Conservation (phyloP, 2,797 vertebrate genomes). For the Gallinago stenura region DNA sequence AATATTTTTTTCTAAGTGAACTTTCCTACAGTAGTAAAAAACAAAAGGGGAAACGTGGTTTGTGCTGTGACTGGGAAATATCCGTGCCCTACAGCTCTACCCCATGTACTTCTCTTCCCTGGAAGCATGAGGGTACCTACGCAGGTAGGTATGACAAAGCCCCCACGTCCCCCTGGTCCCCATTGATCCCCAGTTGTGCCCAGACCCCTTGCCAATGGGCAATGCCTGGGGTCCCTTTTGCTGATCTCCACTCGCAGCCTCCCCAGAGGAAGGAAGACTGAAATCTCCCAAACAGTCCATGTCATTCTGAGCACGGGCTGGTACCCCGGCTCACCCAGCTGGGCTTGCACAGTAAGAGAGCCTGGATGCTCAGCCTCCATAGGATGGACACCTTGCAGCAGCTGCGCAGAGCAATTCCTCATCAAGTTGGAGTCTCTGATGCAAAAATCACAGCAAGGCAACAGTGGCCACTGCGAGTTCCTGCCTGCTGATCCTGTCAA, state of each 20-base stretch:
- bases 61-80: neutral
- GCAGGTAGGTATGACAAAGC: neutral
- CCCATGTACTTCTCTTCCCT: neutral
- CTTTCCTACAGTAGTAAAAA: neutral
- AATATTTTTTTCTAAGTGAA: neutral
- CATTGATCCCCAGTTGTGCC: neutral
- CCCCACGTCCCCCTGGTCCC: rapidly evolving
- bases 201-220: neutral
- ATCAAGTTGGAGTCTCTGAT: neutral
- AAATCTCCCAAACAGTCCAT: neutral
- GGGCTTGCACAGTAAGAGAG: neutral
- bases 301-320: neutral
- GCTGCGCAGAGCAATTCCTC: neutral
- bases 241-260: neutral
- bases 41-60: neutral
- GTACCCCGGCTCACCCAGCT: neutral
- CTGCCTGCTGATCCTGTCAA: neutral
- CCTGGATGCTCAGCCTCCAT: neutral
- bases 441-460: neutral
- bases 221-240: neutral
- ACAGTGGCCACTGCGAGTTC: neutral
- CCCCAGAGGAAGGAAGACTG: neutral
- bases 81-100: neutral
- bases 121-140: neutral
- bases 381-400: neutral